phyloP scores from a whole-genome alignment of 2,113 vertebrate species.

The Charadrius vociferus region DNA sequence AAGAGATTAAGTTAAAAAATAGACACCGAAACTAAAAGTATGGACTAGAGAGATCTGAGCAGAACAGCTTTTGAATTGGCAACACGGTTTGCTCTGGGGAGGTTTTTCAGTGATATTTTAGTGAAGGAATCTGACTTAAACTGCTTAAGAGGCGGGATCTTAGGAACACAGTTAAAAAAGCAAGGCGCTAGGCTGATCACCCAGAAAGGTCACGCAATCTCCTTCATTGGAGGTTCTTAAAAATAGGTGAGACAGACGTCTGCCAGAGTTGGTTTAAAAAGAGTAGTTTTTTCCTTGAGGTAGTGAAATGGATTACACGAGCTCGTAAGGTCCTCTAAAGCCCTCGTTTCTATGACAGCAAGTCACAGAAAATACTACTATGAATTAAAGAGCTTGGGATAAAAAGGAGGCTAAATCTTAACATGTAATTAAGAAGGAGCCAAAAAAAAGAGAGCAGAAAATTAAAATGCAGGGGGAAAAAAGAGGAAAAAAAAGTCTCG shows the following conservation, averaged over 20 bases:
- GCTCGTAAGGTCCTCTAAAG: not conserved
- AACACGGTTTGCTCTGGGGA: not conserved
- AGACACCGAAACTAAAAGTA: not conserved
- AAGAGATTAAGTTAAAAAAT: not conserved
- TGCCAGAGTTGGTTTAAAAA: constrained; percentile 9
- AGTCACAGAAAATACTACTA: constrained; percentile 49
- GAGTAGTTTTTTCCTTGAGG: constrained; percentile 39
- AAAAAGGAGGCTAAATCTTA: not conserved
- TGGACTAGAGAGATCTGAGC: not conserved
- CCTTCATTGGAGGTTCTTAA: not conserved
- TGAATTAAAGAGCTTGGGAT: not conserved
- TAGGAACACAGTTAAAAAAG: not conserved
- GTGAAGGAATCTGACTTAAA: not conserved
- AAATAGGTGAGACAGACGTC: not conserved
- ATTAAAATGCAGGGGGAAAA: not conserved
- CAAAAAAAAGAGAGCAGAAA: not conserved
- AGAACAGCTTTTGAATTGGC: not conserved
- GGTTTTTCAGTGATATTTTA: not conserved
- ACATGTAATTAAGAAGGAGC: not conserved
- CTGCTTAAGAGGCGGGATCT: not conserved
- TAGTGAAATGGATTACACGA: constrained; percentile 1
- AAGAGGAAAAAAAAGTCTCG: not conserved
- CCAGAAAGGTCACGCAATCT: not conserved
- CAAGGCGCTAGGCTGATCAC: not conserved
- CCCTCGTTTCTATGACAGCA: constrained; percentile 46